These are phyloP conservation scores for Galeruca laticollis DNA, from an alignment of 2,888 invertebrate species.

Conservation along the genomic window DNA sequence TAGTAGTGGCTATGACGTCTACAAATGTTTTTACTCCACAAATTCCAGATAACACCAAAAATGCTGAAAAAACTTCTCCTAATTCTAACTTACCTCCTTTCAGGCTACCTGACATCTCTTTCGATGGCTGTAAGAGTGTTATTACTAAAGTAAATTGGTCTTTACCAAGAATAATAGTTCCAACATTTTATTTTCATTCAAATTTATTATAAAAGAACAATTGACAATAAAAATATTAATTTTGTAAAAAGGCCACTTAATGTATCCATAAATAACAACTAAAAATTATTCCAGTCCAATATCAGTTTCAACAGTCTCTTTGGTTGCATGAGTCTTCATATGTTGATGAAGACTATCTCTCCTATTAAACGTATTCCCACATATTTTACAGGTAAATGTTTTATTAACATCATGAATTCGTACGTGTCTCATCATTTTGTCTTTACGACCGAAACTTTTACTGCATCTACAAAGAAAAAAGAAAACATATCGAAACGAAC, in stretches of 20 bases:
- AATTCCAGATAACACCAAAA: too few relatives aligned
- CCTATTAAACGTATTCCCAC: slow-evolving; percentile 72
- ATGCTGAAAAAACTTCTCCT: too few relatives aligned
- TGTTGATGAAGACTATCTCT: slow-evolving; percentile 72
- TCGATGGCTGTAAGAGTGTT: too few relatives aligned
- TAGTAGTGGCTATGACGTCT: too few relatives aligned
- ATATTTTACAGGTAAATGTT: slow-evolving; percentile 71
- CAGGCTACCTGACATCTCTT: too few relatives aligned
- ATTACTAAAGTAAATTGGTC: too few relatives aligned
- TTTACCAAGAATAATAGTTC: not conserved
- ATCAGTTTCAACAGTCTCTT: slow-evolving; percentile 17
- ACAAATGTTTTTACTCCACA: too few relatives aligned
- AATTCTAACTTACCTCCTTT: too few relatives aligned
- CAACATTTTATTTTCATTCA: not conserved
- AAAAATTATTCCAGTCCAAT: slow-evolving; percentile 20
- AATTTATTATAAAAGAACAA: slow-evolving; percentile 5
- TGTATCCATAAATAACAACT: not conserved
- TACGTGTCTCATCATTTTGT: slow-evolving; percentile 77
- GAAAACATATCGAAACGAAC: too few relatives aligned
- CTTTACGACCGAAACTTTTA: slow-evolving; percentile 76
- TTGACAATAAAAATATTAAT: slow-evolving; percentile 9
- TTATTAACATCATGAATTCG: slow-evolving; percentile 72
- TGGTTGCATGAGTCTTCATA: slow-evolving; percentile 69
- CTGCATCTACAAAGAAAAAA: slow-evolving; percentile 67
- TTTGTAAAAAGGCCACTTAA: slow-evolving; percentile 17